Percentiles rank a stretch among this genome's conserved stretches.
Evolutionary conservation across 92 coral and sea anemone genomes (phyloP).

Genomic region (Muricea muricata): DNA sequence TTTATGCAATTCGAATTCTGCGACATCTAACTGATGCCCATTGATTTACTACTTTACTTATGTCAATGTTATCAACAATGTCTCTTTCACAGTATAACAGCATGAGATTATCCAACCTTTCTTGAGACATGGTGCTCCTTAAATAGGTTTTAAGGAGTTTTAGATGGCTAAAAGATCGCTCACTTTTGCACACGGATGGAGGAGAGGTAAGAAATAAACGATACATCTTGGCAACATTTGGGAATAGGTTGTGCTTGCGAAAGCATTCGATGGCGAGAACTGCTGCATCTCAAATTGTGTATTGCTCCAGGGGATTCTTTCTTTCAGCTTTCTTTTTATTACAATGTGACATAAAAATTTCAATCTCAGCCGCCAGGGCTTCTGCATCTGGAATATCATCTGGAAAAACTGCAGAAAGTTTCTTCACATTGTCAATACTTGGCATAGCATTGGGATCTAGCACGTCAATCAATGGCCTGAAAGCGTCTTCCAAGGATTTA

Average conservation of each 20-base stretch:
- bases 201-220: too few relatives aligned
- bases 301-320: neutral
- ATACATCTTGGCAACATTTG: too few relatives aligned
- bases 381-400: too few relatives aligned
- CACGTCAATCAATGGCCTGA: too few relatives aligned
- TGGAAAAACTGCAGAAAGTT: neutral
- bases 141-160: slow-evolving; percentile 14
- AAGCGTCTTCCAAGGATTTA: neutral
- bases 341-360: neutral
- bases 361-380: neutral
- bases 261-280: neutral
- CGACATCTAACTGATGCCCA: neutral
- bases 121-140: too few relatives aligned
- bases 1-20: neutral
- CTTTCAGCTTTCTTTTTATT: neutral
- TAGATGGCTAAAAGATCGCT: too few relatives aligned
- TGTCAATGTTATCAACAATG: neutral
- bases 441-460: too few relatives aligned
- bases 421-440: neutral
- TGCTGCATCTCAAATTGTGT: neutral
- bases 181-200: too few relatives aligned
- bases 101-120: too few relatives aligned
- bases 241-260: too few relatives aligned
- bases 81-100: too few relatives aligned
- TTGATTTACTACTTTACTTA: neutral